A percentile compares a stretch with the other conserved stretches of the same genome.
phyloP scores from a whole-genome alignment of 2,888 invertebrate species.

The Standfussiana lucernea region DNA sequence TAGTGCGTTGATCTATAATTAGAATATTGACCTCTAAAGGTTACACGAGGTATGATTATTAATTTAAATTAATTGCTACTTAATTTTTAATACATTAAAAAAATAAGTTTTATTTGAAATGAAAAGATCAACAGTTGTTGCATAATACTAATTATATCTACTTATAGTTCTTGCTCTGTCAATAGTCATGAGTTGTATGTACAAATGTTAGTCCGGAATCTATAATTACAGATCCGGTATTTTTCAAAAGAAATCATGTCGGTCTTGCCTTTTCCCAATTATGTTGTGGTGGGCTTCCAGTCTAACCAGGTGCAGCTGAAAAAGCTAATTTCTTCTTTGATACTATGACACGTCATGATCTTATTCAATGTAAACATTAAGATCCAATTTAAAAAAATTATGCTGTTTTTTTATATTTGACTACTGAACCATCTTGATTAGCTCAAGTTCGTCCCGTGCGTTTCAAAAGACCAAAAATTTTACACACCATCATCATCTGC shows the following conservation, averaged over 20 bases:
- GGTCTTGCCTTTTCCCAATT: not conserved
- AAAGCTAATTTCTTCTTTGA: not conserved
- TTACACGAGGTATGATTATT: not conserved
- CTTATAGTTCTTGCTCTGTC: slow-evolving; percentile 17
- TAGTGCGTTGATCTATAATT: not conserved
- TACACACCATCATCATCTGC: no score
- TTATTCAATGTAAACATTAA: not conserved
- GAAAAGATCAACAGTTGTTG: slow-evolving; percentile 7
- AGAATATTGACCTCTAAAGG: not conserved
- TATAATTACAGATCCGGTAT: slow-evolving; percentile 4
- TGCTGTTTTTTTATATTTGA: not conserved
- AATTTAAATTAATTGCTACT: not conserved
- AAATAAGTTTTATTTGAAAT: not conserved
- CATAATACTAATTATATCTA: not conserved
- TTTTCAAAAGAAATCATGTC: not conserved
- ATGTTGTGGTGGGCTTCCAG: not conserved
- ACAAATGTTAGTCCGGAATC: slow-evolving; percentile 22
- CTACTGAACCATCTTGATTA: not conserved
- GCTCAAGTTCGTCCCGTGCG: no score
- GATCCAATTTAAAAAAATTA: not conserved
- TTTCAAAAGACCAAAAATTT: not conserved
- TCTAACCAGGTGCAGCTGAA: not conserved
- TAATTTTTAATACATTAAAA: not conserved
- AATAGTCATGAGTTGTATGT: slow-evolving; percentile 4
- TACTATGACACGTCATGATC: not conserved